Evolutionary conservation across 2,888 invertebrate genomes (phyloP), one percentile per base, ranked within the genome.

Genomic region (Parelbella ahira): DNA sequence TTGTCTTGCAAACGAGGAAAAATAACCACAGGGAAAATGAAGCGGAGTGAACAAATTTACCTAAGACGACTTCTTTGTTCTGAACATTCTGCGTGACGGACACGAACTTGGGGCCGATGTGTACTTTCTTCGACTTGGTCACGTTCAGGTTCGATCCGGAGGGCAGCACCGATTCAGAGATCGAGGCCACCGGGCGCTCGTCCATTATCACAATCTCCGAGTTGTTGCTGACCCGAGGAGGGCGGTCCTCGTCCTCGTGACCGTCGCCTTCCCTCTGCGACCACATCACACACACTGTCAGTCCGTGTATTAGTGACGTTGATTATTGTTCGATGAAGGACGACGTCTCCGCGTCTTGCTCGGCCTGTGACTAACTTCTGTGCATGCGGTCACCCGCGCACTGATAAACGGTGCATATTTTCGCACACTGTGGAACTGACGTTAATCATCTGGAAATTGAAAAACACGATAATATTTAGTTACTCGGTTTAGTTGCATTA

Each of bases 21-120:
- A 25, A 6, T 12, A 9, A 20, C 10, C 0, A 11, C 4, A 11
- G 18, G 33, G 33, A 33, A 41, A 33, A 41, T 4, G 6, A 27
- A n/a, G 21, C 6, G 25, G 9, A 21, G 18, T n/a, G n/a, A n/a
- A n/a, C n/a, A 11, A 41, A 9, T 9, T 79, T 56, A 84, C 86
- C 83, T 75, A 79, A 79, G 47, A 86, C 64, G 53, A 80, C 71
- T 52, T 82, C 81, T 6, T 67, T 70, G 58, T 72, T 75, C 48
- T 80, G 75, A 1, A 84, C 68, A 47, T 76, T 80, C 46, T 82
- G 79, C 2, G 76, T 82, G 34, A 83, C 73, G 5, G 72, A 68
- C 9, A 78, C 69, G 48, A 83, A 72, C 54, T 77, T 80, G 7
- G 80, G 73, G 2, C 86, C 84, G 42, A 84, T 64, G 56, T 83